A percentile compares a stretch with the other conserved stretches of the same genome.
These are phyloP conservation scores for Calcarius lapponicus DNA, from an alignment of 2,797 vertebrate species.

Conservation along the genomic window DNA sequence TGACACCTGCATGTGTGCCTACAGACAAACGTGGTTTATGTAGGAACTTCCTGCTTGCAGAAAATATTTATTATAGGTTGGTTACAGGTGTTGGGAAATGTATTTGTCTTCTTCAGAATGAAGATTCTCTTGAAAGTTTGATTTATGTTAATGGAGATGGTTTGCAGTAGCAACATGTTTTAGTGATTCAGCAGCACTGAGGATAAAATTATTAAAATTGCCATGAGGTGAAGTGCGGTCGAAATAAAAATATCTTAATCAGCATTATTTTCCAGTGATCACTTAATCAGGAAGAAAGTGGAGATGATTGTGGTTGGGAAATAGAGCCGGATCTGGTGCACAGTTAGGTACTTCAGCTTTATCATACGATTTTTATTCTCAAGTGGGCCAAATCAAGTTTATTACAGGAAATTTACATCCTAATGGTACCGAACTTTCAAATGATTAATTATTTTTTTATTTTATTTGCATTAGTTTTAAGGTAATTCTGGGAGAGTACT, in stretches of 20 bases:
- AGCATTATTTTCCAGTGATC: conserved; percentile 30
- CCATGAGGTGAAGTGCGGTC: background rate
- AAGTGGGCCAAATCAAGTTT: conserved; percentile 36
- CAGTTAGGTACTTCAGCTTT: background rate
- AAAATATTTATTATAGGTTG: background rate
- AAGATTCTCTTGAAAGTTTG: background rate
- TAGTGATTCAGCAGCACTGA: background rate
- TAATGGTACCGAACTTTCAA: background rate
- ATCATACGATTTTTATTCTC: background rate
- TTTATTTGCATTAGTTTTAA: background rate
- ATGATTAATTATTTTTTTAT: background rate
- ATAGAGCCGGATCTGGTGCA: conserved; percentile 2
- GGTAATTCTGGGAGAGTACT: background rate
- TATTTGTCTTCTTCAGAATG: background rate
- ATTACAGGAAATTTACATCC: conserved; percentile 18
- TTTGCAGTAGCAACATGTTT: background rate
- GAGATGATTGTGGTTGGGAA: conserved; percentile 6
- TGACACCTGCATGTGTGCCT: rapidly evolving
- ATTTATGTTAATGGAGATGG: background rate
- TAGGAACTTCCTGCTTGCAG: background rate
- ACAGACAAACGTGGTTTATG: background rate
- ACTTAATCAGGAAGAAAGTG: conserved; percentile 23
- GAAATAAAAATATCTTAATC: conserved; percentile 38
- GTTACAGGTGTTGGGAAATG: background rate
- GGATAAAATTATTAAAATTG: background rate